These are phyloP conservation scores for Dendroctonus valens DNA, from an alignment of 1,140 invertebrate species.

Conservation along the genomic window DNA sequence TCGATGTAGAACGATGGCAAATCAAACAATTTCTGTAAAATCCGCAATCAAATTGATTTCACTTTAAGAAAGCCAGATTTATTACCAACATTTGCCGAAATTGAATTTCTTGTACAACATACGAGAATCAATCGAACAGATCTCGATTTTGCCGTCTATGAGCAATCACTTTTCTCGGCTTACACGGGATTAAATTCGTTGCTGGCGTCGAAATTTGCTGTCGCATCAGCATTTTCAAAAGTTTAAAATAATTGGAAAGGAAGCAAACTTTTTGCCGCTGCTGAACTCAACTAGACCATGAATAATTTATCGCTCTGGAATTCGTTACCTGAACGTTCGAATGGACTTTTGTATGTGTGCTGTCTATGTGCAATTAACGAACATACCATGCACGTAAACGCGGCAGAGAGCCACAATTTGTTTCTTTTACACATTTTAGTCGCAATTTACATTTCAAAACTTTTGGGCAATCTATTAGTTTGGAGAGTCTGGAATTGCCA, in stretches of 20 bases:
- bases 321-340: not conserved
- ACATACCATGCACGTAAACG: too few species aligned
- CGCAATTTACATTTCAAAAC: too few species aligned
- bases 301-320: slow-evolving; percentile 9
- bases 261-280: slow-evolving; percentile 10
- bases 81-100: too few species aligned
- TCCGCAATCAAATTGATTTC: too few species aligned
- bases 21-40: too few species aligned
- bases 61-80: too few species aligned
- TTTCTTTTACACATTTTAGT: too few species aligned
- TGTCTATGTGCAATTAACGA: too few species aligned
- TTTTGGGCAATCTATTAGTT: too few species aligned
- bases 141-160: slow-evolving; percentile 1
- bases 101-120: not conserved
- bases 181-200: slow-evolving; percentile 8
- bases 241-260: slow-evolving; percentile 16
- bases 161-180: slow-evolving; percentile 3
- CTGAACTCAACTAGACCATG: slow-evolving; percentile 1
- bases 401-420: too few species aligned
- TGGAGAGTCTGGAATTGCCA: too few species aligned
- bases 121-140: slow-evolving; percentile 2
- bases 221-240: slow-evolving; percentile 6
- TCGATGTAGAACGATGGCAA: too few species aligned
- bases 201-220: slow-evolving; percentile 11
- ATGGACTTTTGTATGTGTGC: not conserved